Evolutionary conservation across 2,113 vertebrate genomes (phyloP), one percentile per base, ranked within the genome.

Genomic region (Spermophilus dauricus): DNA sequence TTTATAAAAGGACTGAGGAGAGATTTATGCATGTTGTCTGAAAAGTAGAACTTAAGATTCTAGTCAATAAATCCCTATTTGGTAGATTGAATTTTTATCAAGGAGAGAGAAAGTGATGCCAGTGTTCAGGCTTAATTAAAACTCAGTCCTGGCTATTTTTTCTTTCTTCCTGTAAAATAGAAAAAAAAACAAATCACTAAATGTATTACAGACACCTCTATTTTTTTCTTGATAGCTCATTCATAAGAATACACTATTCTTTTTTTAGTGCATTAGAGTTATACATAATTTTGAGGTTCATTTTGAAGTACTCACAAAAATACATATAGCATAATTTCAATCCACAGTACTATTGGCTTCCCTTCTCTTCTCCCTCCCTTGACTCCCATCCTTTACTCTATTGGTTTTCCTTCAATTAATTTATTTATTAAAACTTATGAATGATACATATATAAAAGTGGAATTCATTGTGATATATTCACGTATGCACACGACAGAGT

Each of bases 41-140:
- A 97, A 98, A 98, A 98, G 97, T 84, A 75, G 96, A 98, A 98
- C 96, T 97, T 98, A 98, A 98, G 97, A 98, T 98, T 98, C 97
- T 96, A 97, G 97, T 98, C 98, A 98, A 95, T 98, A 98, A 97
- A 98, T 98, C 95, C 94, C 97, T 97, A 95, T 97, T 98, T 98
- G 97, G 96, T 97, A 83, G 97, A 98, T 98, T 95, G 97, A 97
- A 98, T 98, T 98, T 97, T 98, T 98, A 98, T 98, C 98, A 98
- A 98, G 92, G 95, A 98, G 97, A 98, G 88, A 98, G 98, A 98
- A 98, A 98, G 91, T 92, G 96, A 98, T 94, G 85, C 86, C 96
- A 98, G 70, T 85, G 67, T 97, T 98, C 53, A 98, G 81, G 87
- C 95, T 98, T 98, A 98, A 98, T 98, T 98, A 98, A 99, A 98